Conservation (phyloP, 30 jellyfish, hydroid and myxozoan species). For the Aurelia sp. region DNA sequence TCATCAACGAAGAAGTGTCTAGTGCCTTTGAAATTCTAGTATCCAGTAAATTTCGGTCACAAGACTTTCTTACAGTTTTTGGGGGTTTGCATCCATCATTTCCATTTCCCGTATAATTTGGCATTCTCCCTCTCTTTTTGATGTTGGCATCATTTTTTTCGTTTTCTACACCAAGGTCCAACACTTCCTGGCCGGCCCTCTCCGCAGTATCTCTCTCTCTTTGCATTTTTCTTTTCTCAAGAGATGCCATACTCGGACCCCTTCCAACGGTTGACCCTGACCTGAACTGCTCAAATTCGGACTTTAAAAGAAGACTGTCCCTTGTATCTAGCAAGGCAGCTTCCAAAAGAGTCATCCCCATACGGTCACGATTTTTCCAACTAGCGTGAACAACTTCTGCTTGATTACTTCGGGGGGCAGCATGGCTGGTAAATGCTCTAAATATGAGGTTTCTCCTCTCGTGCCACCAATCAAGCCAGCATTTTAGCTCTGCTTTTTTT, state of each 20-base stretch:
- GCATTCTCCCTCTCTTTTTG: no score
- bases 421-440: neutral
- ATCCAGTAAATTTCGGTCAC: no score
- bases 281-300: neutral
- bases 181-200: neutral
- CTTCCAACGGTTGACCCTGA: neutral
- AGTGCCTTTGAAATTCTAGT: no score
- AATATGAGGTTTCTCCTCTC: neutral
- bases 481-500: neutral
- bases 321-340: neutral
- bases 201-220: neutral
- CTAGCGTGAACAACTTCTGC: slow-evolving; percentile 20
- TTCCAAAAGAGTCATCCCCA: neutral
- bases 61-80: no score
- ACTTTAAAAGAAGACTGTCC: neutral
- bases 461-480: slow-evolving; percentile 12
- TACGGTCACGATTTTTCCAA: slow-evolving; percentile 2
- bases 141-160: neutral
- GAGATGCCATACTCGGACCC: neutral
- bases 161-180: neutral
- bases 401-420: slow-evolving; percentile 7
- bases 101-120: no score
- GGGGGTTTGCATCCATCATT: no score
- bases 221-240: neutral
- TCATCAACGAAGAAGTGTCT: no score